Evolutionary conservation across 2,888 invertebrate species (phyloP).

Genomic region (Machimus atricapillus): DNA sequence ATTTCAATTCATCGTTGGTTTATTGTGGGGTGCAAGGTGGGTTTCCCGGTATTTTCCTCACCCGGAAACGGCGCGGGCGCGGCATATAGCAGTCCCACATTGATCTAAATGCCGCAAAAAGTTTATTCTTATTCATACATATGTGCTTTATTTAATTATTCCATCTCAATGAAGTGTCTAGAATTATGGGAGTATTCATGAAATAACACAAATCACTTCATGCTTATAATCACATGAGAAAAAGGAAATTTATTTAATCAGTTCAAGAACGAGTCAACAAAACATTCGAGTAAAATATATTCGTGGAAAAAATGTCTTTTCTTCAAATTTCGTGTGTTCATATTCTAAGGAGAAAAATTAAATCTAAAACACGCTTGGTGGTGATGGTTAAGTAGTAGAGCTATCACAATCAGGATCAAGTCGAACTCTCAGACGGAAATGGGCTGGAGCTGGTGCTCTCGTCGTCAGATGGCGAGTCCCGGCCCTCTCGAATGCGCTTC

Average conservation of each 20-base stretch:
- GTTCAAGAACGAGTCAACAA: slow-evolving; percentile 9
- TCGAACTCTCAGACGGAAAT: not conserved
- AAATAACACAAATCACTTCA: not conserved
- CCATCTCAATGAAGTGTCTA: too few species aligned
- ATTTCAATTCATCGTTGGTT: too few species aligned
- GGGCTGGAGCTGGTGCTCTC: slow-evolving; percentile 44
- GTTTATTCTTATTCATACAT: too few species aligned
- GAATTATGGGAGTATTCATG: not conserved
- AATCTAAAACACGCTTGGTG: slow-evolving; percentile 7
- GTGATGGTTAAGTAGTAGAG: not conserved
- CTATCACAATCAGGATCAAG: slow-evolving; percentile 31
- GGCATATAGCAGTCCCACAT: too few species aligned
- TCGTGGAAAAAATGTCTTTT: slow-evolving; percentile 32
- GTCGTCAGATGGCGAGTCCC: slow-evolving; percentile 57
- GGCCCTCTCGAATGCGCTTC: slow-evolving; percentile 61
- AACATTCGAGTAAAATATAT: slow-evolving; percentile 14
- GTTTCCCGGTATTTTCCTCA: too few species aligned
- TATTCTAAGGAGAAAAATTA: slow-evolving; percentile 32
- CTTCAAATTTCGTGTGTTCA: not conserved
- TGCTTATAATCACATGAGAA: slow-evolving; percentile 11
- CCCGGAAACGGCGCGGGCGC: too few species aligned
- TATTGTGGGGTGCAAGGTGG: too few species aligned
- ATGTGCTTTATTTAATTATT: too few species aligned
- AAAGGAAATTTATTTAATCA: slow-evolving; percentile 21
- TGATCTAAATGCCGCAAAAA: too few species aligned